These are phyloP conservation scores for Antechinus flavipes DNA, from an alignment of 2,113 vertebrate genomes.

Conservation along the genomic window DNA sequence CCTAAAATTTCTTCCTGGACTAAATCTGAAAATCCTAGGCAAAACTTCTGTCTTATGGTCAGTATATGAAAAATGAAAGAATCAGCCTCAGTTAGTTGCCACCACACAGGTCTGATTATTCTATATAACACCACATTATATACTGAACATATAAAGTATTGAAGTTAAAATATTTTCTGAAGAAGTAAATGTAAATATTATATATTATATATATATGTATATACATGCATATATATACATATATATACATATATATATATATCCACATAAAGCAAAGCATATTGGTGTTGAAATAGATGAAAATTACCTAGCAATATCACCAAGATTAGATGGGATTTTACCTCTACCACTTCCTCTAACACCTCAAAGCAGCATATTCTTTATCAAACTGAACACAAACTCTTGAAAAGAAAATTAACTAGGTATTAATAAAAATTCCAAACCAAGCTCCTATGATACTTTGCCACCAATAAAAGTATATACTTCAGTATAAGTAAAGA, in stretches of 20 bases:
- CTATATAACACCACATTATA: no score
- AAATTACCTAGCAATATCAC: background rate
- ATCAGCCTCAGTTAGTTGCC: fast-evolving
- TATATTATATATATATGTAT: no score
- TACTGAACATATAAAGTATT: background rate
- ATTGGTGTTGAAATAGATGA: background rate
- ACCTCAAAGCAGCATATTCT: background rate
- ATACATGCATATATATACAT: no score
- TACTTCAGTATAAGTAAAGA: background rate
- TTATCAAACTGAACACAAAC: background rate
- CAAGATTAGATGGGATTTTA: background rate
- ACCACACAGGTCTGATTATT: background rate
- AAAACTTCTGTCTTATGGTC: background rate
- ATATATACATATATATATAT: background rate
- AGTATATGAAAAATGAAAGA: background rate
- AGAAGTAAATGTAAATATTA: background rate
- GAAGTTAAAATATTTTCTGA: background rate
- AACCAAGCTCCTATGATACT: background rate
- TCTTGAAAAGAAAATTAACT: background rate
- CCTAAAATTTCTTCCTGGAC: background rate
- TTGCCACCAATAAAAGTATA: background rate
- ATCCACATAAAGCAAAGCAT: background rate
- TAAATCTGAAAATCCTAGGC: background rate
- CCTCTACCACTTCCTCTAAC: background rate
- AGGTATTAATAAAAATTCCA: background rate